Evolutionary conservation across 1,140 invertebrate genomes (phyloP), one percentile per base, ranked within the genome.

Genomic region (Lepidurus packardi): DNA sequence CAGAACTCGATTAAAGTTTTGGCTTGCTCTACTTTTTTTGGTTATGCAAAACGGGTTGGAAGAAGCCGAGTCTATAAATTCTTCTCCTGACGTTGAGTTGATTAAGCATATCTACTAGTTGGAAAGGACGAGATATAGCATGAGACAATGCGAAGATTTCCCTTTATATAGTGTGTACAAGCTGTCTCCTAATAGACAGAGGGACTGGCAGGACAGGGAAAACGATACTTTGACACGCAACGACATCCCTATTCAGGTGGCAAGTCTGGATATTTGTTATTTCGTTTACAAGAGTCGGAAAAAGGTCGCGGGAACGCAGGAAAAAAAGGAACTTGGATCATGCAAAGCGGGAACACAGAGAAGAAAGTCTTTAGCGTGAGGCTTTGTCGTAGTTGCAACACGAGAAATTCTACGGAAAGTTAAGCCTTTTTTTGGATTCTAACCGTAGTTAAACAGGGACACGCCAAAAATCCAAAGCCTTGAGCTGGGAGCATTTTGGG

Each of bases 1-100:
- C 21, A 65, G 53, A 65, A 65, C 53, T 65, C 53, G 53, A 65
- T 65, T 65, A 65, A 65, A 65, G 53, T 65, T 65, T 21, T 65
- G 53, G 21, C 53, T 65, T 65, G 53, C n/a, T 65, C 53, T 65
- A 65, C 53, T 65, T 65, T 65, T 65, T 65, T 7, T 2, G 25
- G 34, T 34, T 65, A 21, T 9, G 53, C 53, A 13, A 65, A 65
- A 65, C 53, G 16, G 53, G 53, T 65, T 65, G 21, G 53, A 47
- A 65, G 53, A 65, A 65, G 53, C 53, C 21, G 53, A 21, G 21
- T n/a, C 53, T 65, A 65, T 65, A 65, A 65, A 65, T 65, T 65
- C 53, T 65, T 65, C 9, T 21, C 21, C 16, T 65, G 53, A 65
- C 53, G 53, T 65, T 65, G 53, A 65, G 21, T 65, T 65, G 6